A percentile compares a stretch with the other conserved stretches of the same genome.
phyloP scores from a whole-genome alignment of 2,888 invertebrate genomes.

The Trissolcus brochymenae region DNA sequence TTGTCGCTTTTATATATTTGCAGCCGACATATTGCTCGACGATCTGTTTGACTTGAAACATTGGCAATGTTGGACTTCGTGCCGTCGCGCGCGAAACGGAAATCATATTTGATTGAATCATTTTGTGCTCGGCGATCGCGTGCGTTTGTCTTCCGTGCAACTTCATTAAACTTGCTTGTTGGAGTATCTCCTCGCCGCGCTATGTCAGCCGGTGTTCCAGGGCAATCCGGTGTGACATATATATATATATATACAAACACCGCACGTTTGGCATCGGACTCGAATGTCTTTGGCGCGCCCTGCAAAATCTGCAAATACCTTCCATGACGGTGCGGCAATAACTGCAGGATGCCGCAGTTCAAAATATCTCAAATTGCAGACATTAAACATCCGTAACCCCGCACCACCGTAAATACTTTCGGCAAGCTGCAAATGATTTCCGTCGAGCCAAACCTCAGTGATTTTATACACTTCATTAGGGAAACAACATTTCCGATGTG shows the following conservation, averaged over 20 bases:
- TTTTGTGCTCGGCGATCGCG: background rate
- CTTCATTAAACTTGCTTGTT: slow-evolving; percentile 23
- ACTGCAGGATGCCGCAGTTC: slow-evolving; percentile 23
- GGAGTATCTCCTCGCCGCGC: too few relatives aligned
- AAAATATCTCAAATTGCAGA: slow-evolving; percentile 39
- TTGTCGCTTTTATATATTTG: slow-evolving; percentile 4
- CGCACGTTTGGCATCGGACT: too few relatives aligned
- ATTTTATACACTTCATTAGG: slow-evolving; percentile 45
- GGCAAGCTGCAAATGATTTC: slow-evolving; percentile 43
- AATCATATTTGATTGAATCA: background rate
- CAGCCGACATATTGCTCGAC: slow-evolving; percentile 13
- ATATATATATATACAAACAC: too few relatives aligned
- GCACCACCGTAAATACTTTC: slow-evolving; percentile 18
- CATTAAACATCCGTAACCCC: slow-evolving; percentile 39
- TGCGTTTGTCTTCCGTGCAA: slow-evolving; percentile 7
- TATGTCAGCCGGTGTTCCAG: background rate
- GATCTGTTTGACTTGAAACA: slow-evolving; percentile 42
- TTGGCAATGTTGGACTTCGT: slow-evolving; percentile 31
- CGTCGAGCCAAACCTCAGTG: slow-evolving; percentile 17
- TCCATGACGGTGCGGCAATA: slow-evolving; percentile 24
- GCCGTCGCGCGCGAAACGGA: background rate
- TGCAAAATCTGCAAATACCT: slow-evolving; percentile 8
- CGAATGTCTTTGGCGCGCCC: background rate
- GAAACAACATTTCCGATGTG: slow-evolving; percentile 29
- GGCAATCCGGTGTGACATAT: too few relatives aligned